Evolutionary conservation across 2,797 vertebrate genomes (phyloP).

Genomic region (Galagoides demidoff): DNA sequence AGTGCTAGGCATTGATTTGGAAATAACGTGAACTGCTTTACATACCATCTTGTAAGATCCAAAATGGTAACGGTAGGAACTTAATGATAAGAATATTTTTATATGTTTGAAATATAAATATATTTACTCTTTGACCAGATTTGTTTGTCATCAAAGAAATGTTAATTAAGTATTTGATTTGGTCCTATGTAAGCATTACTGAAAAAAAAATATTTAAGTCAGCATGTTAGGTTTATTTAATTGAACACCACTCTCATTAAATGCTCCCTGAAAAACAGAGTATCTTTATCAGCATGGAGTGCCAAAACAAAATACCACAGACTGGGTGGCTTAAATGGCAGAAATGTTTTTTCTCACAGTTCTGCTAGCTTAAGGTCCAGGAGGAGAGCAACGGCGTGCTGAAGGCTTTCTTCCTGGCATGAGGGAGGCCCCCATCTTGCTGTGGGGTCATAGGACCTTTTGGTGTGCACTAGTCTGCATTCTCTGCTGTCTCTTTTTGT

Average conservation of each 20-base stretch:
- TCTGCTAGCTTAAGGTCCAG: not conserved
- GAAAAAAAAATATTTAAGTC: constrained; percentile 22
- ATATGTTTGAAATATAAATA: constrained; percentile 30
- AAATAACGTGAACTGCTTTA: not conserved
- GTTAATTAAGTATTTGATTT: not conserved
- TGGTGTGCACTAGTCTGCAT: not conserved
- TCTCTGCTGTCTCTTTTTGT: not conserved
- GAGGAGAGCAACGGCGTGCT: not conserved
- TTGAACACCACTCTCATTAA: not conserved
- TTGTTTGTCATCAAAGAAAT: constrained; percentile 6
- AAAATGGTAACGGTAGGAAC: not conserved
- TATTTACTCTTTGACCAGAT: not conserved
- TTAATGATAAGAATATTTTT: constrained; percentile 20
- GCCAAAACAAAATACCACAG: not conserved
- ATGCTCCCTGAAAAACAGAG: not conserved
- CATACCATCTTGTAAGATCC: not conserved
- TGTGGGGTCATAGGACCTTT: not conserved
- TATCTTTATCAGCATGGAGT: not conserved
- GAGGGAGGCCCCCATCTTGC: not conserved
- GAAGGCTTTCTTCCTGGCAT: not conserved
- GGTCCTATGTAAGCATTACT: not conserved
- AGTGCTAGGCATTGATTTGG: not conserved
- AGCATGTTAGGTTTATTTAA: not conserved
- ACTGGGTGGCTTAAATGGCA: not conserved
- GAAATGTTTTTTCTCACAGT: not conserved